Conservation (phyloP, 1,140 invertebrate species). For the Panonychus citri region DNA sequence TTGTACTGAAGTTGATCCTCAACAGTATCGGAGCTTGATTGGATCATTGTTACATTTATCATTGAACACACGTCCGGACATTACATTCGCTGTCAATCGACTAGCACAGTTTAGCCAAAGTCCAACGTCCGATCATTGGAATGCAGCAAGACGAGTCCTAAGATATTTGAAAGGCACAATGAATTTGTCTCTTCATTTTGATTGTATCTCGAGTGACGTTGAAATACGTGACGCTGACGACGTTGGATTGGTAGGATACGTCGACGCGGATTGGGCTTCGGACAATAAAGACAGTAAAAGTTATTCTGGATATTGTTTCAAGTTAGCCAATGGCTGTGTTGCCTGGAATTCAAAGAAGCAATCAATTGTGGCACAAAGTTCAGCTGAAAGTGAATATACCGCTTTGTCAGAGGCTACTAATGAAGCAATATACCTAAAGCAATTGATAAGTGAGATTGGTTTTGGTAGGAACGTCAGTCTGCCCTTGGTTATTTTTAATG, state of each 20-base stretch:
- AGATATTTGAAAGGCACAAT: constrained; percentile 26
- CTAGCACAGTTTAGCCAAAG: constrained; percentile 24
- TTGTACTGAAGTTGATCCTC: too few species aligned
- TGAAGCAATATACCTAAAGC: constrained; percentile 17
- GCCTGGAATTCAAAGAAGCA: constrained; percentile 12
- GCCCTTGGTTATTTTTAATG: constrained; percentile 12
- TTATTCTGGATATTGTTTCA: constrained; percentile 15
- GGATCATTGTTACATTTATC: constrained; percentile 22
- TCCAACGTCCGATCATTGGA: constrained; percentile 21
- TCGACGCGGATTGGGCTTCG: constrained; percentile 24
- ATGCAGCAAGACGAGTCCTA: constrained; percentile 22
- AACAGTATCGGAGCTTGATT: background rate
- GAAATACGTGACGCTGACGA: too few species aligned
- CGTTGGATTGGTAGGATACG: constrained; percentile 13
- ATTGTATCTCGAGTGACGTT: too few species aligned
- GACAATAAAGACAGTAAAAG: constrained; percentile 18
- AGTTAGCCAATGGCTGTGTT: constrained; percentile 15
- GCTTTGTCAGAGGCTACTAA: constrained; percentile 10
- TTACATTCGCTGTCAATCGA: constrained; percentile 23
- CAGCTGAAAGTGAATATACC: constrained; percentile 9
- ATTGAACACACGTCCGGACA: constrained; percentile 25
- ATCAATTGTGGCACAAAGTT: constrained; percentile 7
- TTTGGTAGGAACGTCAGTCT: background rate
- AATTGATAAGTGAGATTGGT: constrained; percentile 15
- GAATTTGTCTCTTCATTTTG: too few species aligned